These are phyloP conservation scores for Silurus glanis DNA, from an alignment of 2,113 vertebrate species.

Conservation along the genomic window DNA sequence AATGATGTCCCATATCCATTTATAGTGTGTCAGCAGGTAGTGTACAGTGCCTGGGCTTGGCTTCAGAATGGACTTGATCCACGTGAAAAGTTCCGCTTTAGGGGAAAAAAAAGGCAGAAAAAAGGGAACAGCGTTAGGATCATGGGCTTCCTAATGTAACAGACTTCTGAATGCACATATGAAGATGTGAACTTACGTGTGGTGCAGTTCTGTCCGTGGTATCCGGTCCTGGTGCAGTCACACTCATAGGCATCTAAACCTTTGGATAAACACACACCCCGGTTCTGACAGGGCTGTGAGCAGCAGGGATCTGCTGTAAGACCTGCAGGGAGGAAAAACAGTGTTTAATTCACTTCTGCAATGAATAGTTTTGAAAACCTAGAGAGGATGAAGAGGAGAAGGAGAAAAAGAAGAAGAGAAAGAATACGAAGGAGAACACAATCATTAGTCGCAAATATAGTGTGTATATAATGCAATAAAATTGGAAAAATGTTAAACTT, in stretches of 20 bases:
- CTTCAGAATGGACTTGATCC: slow-evolving; percentile 81
- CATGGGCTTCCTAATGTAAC: not conserved
- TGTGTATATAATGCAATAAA: not conserved
- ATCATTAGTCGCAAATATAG: not conserved
- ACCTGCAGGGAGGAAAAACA: not conserved
- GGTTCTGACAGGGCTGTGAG: slow-evolving; percentile 91
- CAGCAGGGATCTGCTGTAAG: slow-evolving; percentile 88
- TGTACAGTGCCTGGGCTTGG: slow-evolving; percentile 87
- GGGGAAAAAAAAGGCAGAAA: slow-evolving; percentile 27
- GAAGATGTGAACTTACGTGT: slow-evolving; percentile 76
- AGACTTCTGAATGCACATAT: not conserved
- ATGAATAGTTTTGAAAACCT: not conserved
- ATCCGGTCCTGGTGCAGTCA: slow-evolving; percentile 92
- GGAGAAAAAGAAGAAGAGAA: not conserved
- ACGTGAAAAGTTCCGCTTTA: slow-evolving; percentile 86
- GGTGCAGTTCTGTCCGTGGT: slow-evolving; percentile 85
- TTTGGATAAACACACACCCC: slow-evolving; percentile 79
- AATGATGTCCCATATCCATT: slow-evolving; percentile 87
- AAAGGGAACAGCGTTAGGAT: not conserved
- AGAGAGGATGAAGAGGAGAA: not conserved
- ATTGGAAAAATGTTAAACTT: slow-evolving; percentile 18
- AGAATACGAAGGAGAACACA: not conserved
- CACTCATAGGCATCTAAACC: slow-evolving; percentile 83
- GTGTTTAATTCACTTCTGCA: not conserved
- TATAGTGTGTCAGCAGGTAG: slow-evolving; percentile 91